phyloP scores from a whole-genome alignment of 2,113 vertebrate genomes.

The Rhodinocichla rosea region DNA sequence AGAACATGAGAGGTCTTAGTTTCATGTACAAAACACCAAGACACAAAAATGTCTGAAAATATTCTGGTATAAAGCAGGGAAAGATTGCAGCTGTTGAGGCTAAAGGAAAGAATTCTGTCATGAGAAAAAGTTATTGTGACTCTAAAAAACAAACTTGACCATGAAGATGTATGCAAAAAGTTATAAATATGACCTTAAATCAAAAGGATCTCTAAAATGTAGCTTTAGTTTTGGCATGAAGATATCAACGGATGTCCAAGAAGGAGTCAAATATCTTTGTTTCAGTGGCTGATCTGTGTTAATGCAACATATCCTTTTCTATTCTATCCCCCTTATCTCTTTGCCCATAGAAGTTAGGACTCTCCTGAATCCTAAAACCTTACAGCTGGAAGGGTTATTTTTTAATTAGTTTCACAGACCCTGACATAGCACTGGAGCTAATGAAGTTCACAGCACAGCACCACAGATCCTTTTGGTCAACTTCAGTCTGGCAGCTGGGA shows the following conservation, averaged over 20 bases:
- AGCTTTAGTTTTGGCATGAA: neutral
- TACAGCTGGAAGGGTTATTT: neutral
- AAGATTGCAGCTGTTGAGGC: neutral
- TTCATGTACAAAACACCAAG: neutral
- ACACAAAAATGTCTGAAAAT: neutral
- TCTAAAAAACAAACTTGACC: neutral
- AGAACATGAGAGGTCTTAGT: neutral
- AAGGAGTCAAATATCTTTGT: neutral
- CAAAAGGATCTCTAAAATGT: neutral
- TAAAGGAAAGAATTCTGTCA: neutral
- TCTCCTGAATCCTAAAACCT: neutral
- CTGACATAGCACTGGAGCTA: neutral
- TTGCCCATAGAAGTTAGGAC: neutral
- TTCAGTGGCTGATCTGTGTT: neutral
- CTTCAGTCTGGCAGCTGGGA: neutral
- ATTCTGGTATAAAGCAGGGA: neutral
- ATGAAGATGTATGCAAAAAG: neutral
- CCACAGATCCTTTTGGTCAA: neutral
- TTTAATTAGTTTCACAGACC: neutral
- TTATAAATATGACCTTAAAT: neutral
- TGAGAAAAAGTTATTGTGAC: neutral
- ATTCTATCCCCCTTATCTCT: neutral
- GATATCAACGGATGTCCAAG: neutral
- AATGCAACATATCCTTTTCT: neutral
- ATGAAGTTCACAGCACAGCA: neutral